Evolutionary conservation across 2,888 invertebrate species (phyloP).

Genomic region (Ophion ventricosus): DNA sequence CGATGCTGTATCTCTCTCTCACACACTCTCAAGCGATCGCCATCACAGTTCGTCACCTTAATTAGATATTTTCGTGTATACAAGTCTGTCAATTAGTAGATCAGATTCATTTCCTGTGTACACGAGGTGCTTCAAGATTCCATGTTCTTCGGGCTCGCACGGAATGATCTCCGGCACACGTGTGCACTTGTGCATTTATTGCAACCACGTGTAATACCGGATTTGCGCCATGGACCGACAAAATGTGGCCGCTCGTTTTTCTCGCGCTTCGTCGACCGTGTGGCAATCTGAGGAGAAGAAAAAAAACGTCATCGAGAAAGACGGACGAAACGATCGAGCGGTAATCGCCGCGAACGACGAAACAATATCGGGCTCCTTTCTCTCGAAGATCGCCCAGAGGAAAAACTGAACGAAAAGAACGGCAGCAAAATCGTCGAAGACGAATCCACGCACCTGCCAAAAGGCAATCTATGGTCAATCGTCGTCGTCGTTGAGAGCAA

Average conservation of each 20-base stretch:
- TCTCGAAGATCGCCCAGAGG: constrained; percentile 64
- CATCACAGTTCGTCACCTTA: constrained; percentile 61
- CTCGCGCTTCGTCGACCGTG: neutral
- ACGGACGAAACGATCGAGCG: neutral
- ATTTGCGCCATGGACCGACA: neutral
- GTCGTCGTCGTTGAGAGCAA: constrained; percentile 43
- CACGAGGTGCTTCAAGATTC: constrained; percentile 13
- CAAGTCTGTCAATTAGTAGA: constrained; percentile 67
- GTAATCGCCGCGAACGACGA: constrained; percentile 51
- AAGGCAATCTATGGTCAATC: constrained; percentile 71
- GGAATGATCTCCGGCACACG: neutral
- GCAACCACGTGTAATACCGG: neutral
- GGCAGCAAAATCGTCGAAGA: constrained; percentile 41
- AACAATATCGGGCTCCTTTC: constrained; percentile 64
- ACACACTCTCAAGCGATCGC: constrained; percentile 55
- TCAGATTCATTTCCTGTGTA: constrained; percentile 53
- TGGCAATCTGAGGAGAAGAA: neutral
- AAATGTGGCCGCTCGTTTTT: neutral
- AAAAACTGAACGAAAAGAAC: constrained; percentile 69
- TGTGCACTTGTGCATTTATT: constrained; percentile 11
- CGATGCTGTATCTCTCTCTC: constrained; percentile 1
- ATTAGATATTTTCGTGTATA: constrained; percentile 63
- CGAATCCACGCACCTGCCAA: constrained; percentile 72
- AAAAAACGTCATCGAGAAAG: constrained; percentile 9
- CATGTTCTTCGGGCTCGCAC: neutral